phyloP scores from a whole-genome alignment of 2,797 vertebrate species.

The Nothura maculosa region DNA sequence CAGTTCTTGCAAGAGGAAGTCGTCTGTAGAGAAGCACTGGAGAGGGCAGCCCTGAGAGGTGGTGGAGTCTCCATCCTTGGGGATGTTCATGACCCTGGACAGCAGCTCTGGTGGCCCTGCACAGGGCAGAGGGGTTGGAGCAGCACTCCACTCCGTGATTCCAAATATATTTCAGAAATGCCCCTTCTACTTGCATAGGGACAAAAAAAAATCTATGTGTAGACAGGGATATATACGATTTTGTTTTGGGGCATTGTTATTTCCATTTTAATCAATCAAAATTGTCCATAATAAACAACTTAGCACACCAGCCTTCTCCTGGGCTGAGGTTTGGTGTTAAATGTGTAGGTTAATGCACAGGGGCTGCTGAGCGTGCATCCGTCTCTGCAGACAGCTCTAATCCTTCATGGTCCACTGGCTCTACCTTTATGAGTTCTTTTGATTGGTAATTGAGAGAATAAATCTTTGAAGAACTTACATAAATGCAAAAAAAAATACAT shows the following conservation, averaged over 20 bases:
- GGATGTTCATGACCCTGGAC: neutral
- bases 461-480: slow-evolving; percentile 76
- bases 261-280: neutral
- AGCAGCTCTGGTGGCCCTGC: neutral
- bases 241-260: neutral
- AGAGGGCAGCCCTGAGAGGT: rapidly evolving
- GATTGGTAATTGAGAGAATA: slow-evolving; percentile 81
- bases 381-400: slow-evolving; percentile 67
- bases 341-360: neutral
- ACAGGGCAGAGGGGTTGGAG: neutral
- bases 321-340: slow-evolving; percentile 8
- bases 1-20: neutral
- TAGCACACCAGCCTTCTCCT: slow-evolving; percentile 29
- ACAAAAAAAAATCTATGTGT: neutral
- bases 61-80: neutral
- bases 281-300: neutral
- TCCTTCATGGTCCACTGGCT: slow-evolving; percentile 66
- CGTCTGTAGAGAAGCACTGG: neutral
- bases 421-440: slow-evolving; percentile 75
- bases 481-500: slow-evolving; percentile 56
- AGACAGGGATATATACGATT: neutral
- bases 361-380: slow-evolving; percentile 24
- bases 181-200: neutral
- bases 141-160: rapidly evolving
- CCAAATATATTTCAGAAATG: neutral